Percentiles rank a stretch among this genome's conserved stretches.
phyloP scores from a whole-genome alignment of 1,140 invertebrate species.

The Episyrphus balteatus region DNA sequence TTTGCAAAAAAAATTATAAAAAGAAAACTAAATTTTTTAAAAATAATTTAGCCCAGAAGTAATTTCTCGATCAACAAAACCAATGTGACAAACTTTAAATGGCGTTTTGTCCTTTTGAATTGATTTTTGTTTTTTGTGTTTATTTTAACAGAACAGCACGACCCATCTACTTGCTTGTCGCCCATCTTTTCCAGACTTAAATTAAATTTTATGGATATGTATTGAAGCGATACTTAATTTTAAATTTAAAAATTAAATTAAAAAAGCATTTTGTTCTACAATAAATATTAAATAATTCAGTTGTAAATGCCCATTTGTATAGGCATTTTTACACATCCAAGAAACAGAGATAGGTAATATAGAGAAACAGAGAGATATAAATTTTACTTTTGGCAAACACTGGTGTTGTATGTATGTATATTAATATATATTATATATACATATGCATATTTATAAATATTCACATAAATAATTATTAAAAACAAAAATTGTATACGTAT shows the following conservation, averaged over 20 bases:
- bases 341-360: too few species aligned
- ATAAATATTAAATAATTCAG: too few species aligned
- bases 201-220: too few species aligned
- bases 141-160: background rate
- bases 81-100: constrained; percentile 36
- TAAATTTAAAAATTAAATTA: too few species aligned
- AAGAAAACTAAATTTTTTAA: background rate
- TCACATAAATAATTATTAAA: background rate
- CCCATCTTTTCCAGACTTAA: constrained; percentile 19
- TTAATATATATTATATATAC: background rate
- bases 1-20: constrained; percentile 1
- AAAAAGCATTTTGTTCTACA: too few species aligned
- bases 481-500: background rate
- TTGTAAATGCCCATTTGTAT: too few species aligned
- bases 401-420: constrained; percentile 12
- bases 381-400: too few species aligned
- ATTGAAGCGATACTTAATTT: too few species aligned
- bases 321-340: too few species aligned
- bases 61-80: constrained; percentile 37
- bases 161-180: constrained; percentile 33
- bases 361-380: too few species aligned
- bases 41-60: constrained; percentile 21
- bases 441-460: background rate
- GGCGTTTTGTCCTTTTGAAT: constrained; percentile 4
- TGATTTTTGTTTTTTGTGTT: background rate